Percentiles rank a stretch among this genome's conserved stretches.
Conservation (phyloP, 2,113 vertebrate genomes). For the Amia ocellicauda region DNA sequence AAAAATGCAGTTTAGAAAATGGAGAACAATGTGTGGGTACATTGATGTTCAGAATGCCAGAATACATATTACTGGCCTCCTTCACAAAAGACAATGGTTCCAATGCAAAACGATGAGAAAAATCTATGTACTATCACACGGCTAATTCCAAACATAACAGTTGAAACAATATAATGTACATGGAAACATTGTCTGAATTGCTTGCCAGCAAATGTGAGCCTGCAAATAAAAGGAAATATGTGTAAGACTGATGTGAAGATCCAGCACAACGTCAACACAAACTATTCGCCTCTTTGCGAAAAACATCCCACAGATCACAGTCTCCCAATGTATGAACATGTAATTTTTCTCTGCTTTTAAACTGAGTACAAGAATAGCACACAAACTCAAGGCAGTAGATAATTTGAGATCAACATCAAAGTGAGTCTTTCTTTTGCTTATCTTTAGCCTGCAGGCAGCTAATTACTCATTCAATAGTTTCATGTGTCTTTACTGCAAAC, state of each 20-base stretch:
- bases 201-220: no score
- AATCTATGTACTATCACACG: no score
- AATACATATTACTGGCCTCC: no score
- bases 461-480: slow-evolving; percentile 43
- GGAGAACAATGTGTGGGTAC: no score
- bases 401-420: slow-evolving; percentile 58
- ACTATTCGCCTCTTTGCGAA: slow-evolving; percentile 1
- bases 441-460: slow-evolving; percentile 50
- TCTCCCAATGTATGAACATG: background rate
- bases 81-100: no score
- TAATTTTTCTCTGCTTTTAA: slow-evolving; percentile 9
- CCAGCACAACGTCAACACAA: background rate
- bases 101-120: no score
- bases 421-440: slow-evolving; percentile 54
- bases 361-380: background rate
- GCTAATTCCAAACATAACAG: no score
- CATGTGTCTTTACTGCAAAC: slow-evolving; percentile 31
- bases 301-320: background rate
- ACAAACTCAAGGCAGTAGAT: slow-evolving; percentile 43
- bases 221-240: background rate
- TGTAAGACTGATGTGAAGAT: background rate
- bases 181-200: no score
- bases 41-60: no score
- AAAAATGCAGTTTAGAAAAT: no score
- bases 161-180: no score